A percentile compares a stretch with the other conserved stretches of the same genome.
Conservation (phyloP, 2,888 invertebrate species). For the Schrankia costaestrigalis region DNA sequence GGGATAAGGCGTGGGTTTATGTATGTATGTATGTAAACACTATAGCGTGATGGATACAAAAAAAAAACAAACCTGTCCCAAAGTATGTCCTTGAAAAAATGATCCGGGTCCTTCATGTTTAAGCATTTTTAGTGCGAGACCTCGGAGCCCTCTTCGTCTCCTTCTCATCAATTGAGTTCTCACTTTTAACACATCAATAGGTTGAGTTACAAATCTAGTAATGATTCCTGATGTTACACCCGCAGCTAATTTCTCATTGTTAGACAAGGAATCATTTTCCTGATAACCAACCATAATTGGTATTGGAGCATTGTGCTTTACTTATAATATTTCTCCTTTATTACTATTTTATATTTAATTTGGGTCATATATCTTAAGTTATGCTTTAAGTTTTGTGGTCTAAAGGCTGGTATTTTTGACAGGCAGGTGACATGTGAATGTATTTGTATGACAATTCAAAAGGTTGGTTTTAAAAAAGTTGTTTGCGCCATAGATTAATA, state of each 20-base stretch:
- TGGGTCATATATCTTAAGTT: no score
- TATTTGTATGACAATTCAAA: no score
- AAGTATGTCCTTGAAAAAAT: constrained; percentile 97
- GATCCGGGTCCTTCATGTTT: constrained; percentile 91
- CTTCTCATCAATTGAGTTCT: constrained; percentile 93
- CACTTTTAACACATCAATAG: constrained; percentile 96
- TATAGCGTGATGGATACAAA: no score
- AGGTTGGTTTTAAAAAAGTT: no score
- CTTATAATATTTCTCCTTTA: neutral
- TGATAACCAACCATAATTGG: constrained; percentile 61
- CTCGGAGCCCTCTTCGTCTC: constrained; percentile 59
- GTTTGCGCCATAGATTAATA: no score
- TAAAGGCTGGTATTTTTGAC: no score
- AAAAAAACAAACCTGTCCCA: constrained; percentile 94
- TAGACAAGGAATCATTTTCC: constrained; percentile 46
- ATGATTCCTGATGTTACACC: constrained; percentile 54
- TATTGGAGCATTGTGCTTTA: constrained; percentile 10
- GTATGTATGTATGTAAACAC: no score
- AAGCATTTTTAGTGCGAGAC: constrained; percentile 85
- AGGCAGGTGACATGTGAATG: no score
- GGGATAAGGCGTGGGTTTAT: no score
- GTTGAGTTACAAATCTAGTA: constrained; percentile 79
- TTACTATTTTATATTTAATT: no score
- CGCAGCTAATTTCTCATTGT: constrained; percentile 55
- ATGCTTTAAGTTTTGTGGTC: no score